A percentile compares a stretch with the other conserved stretches of the same genome.
Evolutionary conservation across 2,113 vertebrate species (phyloP).

Genomic region (Thalassarche chlororhynchos): DNA sequence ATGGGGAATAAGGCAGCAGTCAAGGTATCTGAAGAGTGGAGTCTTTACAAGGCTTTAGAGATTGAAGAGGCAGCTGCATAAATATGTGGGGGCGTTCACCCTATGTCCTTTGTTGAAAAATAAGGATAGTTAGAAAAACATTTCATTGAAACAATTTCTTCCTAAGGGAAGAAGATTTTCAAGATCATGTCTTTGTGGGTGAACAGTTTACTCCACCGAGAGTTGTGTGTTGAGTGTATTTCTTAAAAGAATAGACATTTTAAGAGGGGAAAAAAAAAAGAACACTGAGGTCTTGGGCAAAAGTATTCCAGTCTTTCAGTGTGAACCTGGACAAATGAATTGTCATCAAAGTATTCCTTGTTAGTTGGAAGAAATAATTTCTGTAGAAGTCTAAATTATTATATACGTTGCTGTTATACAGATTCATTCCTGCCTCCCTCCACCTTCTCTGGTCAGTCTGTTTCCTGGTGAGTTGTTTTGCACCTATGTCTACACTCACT

Average conservation of each 20-base stretch:
- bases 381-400: not conserved
- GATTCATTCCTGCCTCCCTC: not conserved
- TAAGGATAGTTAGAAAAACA: not conserved
- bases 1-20: constrained; percentile 23
- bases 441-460: not conserved
- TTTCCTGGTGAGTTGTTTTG: not conserved
- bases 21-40: constrained; percentile 21
- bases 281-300: not conserved
- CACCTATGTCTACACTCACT: not conserved
- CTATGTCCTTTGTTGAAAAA: not conserved
- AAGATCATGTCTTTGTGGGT: not conserved
- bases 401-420: not conserved
- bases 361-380: not conserved
- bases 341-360: not conserved
- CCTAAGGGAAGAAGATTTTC: not conserved
- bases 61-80: constrained; percentile 23
- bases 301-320: not conserved
- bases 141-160: not conserved
- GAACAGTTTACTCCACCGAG: not conserved
- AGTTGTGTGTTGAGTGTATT: not conserved
- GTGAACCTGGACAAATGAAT: not conserved
- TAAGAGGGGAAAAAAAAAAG: not conserved
- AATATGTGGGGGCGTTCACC: not conserved
- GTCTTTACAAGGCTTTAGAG: constrained; percentile 4
- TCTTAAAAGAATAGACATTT: not conserved